Conservation (phyloP, 2,888 invertebrate genomes). For the Tiliacea citrago region DNA sequence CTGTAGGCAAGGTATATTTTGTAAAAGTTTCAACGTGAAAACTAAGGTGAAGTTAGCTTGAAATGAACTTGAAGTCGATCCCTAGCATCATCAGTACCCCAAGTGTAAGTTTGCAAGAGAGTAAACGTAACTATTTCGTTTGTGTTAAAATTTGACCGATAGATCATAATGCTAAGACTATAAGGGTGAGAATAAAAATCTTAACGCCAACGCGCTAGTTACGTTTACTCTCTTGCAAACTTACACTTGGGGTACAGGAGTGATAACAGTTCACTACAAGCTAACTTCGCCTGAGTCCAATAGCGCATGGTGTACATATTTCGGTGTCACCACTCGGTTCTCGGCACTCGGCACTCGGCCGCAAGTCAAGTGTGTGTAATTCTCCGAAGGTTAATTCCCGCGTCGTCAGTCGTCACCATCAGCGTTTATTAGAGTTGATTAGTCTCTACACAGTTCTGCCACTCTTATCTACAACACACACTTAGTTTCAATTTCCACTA, state of each 20-base stretch:
- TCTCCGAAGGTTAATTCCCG: constrained; percentile 67
- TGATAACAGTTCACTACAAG: neutral
- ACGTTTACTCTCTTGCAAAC: too few species aligned
- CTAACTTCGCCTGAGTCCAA: neutral
- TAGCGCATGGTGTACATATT: constrained; percentile 27
- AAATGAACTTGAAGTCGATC: too few species aligned
- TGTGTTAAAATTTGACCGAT: too few species aligned
- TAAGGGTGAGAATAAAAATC: too few species aligned
- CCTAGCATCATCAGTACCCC: too few species aligned
- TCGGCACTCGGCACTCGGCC: constrained; percentile 27
- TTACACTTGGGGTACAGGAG: too few species aligned
- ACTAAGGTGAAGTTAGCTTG: too few species aligned
- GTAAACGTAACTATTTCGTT: too few species aligned
- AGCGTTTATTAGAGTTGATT: constrained; percentile 76
- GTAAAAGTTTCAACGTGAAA: too few species aligned
- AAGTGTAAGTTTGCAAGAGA: too few species aligned
- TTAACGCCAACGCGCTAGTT: too few species aligned
- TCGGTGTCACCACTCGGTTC: constrained; percentile 25
- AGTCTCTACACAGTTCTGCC: constrained; percentile 62
- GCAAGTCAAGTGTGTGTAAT: constrained; percentile 61
- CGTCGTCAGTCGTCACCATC: constrained; percentile 69
- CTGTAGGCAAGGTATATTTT: neutral
- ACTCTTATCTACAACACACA: constrained; percentile 65
- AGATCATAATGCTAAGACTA: too few species aligned
- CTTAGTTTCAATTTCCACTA: constrained; percentile 66